phyloP scores from a whole-genome alignment of 2,888 invertebrate genomes.

The Nemotelus nigrinus region DNA sequence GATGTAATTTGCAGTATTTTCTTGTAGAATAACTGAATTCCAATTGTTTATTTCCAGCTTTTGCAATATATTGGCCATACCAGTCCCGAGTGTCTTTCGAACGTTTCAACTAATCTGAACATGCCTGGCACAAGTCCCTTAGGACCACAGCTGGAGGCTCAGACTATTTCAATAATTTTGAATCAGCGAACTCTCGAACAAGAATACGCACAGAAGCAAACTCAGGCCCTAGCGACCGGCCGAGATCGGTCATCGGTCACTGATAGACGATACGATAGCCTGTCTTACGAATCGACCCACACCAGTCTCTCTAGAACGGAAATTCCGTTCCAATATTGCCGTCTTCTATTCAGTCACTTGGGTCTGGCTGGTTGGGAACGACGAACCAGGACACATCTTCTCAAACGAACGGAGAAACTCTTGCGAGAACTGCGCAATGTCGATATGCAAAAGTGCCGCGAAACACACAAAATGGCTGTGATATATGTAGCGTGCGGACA shows the following conservation, averaged over 20 bases:
- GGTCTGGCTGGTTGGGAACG: slow-evolving; percentile 92
- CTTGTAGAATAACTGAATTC: slow-evolving; percentile 15
- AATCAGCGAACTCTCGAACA: slow-evolving; percentile 87
- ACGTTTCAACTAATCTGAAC: slow-evolving; percentile 74
- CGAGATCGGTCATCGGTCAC: slow-evolving; percentile 9
- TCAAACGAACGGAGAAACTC: slow-evolving; percentile 88
- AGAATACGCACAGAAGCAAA: slow-evolving; percentile 70
- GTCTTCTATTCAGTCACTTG: slow-evolving; percentile 89
- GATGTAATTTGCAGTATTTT: slow-evolving; percentile 73
- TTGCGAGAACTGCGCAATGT: slow-evolving; percentile 91
- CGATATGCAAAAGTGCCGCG: slow-evolving; percentile 89
- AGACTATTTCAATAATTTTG: slow-evolving; percentile 84
- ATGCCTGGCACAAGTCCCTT: slow-evolving; percentile 81
- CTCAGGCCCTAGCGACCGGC: slow-evolving; percentile 52
- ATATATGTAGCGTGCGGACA: slow-evolving; percentile 98
- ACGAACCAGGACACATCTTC: slow-evolving; percentile 82
- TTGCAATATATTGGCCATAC: slow-evolving; percentile 91
- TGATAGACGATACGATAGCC: slow-evolving; percentile 29
- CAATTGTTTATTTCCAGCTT: slow-evolving; percentile 68
- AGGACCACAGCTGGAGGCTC: slow-evolving; percentile 80
- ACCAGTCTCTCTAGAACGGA: slow-evolving; percentile 67
- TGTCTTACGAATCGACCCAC: slow-evolving; percentile 65
- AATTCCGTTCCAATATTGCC: slow-evolving; percentile 83
- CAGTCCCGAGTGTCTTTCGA: slow-evolving; percentile 85
- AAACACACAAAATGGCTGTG: slow-evolving; percentile 96